A percentile compares a stretch with the other conserved stretches of the same genome.
These are phyloP conservation scores for Halcyon badia DNA, from an alignment of 2,797 vertebrate genomes.

Conservation along the genomic window DNA sequence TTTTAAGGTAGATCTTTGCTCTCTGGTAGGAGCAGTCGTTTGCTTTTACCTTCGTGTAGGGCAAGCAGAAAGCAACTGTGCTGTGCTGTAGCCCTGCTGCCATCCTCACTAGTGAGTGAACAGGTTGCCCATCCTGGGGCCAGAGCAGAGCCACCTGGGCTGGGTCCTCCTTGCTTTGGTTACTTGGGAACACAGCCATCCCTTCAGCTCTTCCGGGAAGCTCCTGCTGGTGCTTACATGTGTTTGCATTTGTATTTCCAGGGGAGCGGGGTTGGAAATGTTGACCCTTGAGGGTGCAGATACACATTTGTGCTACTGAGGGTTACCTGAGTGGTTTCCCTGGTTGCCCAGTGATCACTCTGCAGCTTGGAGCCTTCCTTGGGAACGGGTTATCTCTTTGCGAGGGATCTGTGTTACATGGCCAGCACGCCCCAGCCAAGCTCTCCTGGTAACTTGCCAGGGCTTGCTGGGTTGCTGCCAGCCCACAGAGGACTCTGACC, in stretches of 20 bases:
- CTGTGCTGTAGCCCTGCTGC: no score
- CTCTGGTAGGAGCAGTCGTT: neutral
- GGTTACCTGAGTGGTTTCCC: neutral
- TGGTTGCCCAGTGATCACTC: neutral
- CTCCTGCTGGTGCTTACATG: neutral
- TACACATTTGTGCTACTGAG: fast-evolving
- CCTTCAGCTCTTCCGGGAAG: neutral
- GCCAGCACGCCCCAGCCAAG: no score
- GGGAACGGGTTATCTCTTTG: neutral
- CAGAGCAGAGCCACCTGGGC: neutral
- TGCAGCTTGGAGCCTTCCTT: neutral
- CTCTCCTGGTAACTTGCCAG: neutral
- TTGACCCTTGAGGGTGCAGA: neutral
- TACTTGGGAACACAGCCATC: fast-evolving
- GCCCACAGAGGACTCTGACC: neutral
- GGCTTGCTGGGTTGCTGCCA: neutral
- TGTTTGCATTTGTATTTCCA: neutral
- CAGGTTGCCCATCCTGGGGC: fast-evolving
- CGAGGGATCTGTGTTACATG: fast-evolving
- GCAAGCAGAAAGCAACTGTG: neutral
- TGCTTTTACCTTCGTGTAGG: neutral
- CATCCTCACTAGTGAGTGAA: neutral
- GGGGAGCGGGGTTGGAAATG: fast-evolving
- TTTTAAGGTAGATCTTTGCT: neutral
- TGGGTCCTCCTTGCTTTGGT: neutral